Conservation (phyloP, 2,888 invertebrate species). For the Ophion slaviceki region DNA sequence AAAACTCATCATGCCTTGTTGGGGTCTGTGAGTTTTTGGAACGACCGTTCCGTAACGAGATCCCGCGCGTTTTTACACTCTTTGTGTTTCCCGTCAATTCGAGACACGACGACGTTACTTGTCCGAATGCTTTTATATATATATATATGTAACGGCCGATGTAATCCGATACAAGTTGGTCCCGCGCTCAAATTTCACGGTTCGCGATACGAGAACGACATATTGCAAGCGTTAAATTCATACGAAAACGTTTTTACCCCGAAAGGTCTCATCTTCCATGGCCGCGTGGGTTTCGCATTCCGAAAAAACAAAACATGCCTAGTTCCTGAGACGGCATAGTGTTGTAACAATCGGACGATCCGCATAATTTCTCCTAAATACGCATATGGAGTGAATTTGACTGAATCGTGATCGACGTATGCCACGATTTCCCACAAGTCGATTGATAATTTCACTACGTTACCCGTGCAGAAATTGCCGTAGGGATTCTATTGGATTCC, state of each 20-base stretch:
- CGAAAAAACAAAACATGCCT: neutral
- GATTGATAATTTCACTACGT: too few species aligned
- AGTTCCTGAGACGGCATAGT: neutral
- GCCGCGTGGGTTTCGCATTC: neutral
- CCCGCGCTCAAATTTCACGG: conserved; percentile 58
- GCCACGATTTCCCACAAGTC: neutral
- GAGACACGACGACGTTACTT: too few species aligned
- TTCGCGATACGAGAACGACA: conserved; percentile 54
- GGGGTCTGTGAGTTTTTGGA: conserved; percentile 18
- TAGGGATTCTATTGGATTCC: too few species aligned
- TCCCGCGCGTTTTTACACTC: conserved; percentile 3
- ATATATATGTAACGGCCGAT: conserved; percentile 1
- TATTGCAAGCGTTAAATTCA: conserved; percentile 59
- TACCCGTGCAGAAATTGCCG: too few species aligned
- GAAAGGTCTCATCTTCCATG: conserved; percentile 55
- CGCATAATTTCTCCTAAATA: conserved; percentile 18
- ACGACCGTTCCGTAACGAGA: conserved; percentile 21
- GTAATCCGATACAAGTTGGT: conserved; percentile 55
- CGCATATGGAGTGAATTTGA: neutral
- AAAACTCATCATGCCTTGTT: conserved; percentile 20
- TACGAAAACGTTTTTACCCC: conserved; percentile 47
- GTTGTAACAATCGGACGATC: conserved; percentile 37
- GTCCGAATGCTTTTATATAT: too few species aligned
- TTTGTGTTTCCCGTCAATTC: conserved; percentile 3
- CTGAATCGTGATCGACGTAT: neutral